Conservation (phyloP, 1,140 invertebrate genomes). For the Diplogasteroides magnus region DNA sequence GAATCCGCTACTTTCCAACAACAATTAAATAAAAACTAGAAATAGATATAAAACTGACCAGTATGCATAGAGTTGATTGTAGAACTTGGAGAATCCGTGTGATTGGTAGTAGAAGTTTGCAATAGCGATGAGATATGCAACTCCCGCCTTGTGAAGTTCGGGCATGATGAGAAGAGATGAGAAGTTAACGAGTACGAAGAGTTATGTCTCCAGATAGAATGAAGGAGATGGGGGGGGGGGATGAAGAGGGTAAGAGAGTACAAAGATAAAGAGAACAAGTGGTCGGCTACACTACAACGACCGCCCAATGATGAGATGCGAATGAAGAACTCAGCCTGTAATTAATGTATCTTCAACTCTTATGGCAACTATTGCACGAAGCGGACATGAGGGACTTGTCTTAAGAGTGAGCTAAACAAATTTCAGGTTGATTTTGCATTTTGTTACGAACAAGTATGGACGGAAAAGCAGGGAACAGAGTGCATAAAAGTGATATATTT, state of each 20-base stretch:
- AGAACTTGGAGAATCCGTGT: constrained; percentile 17
- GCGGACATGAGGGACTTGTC: too few species aligned
- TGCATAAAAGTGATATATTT: too few species aligned
- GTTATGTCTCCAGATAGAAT: too few species aligned
- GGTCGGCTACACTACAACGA: background rate
- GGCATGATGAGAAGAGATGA: background rate
- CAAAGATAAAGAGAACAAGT: background rate
- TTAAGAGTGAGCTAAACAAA: too few species aligned
- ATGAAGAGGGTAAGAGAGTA: background rate
- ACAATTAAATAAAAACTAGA: background rate
- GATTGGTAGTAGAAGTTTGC: constrained; percentile 23
- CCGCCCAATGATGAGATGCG: background rate
- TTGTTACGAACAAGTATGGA: too few species aligned
- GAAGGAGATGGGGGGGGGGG: background rate
- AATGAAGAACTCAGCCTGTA: too few species aligned
- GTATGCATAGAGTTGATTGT: constrained; percentile 17
- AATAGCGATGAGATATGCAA: constrained; percentile 11
- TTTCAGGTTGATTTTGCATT: too few species aligned
- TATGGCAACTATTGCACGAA: too few species aligned
- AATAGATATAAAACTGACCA: constrained; percentile 15
- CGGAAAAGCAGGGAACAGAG: too few species aligned
- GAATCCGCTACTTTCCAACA: background rate
- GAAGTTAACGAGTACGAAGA: too few species aligned
- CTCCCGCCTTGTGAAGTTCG: background rate
- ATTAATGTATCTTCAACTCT: too few species aligned